A percentile compares a stretch with the other conserved stretches of the same genome.
Evolutionary conservation across 2,113 vertebrate species (phyloP).

Genomic region (Pituophis catenifer): DNA sequence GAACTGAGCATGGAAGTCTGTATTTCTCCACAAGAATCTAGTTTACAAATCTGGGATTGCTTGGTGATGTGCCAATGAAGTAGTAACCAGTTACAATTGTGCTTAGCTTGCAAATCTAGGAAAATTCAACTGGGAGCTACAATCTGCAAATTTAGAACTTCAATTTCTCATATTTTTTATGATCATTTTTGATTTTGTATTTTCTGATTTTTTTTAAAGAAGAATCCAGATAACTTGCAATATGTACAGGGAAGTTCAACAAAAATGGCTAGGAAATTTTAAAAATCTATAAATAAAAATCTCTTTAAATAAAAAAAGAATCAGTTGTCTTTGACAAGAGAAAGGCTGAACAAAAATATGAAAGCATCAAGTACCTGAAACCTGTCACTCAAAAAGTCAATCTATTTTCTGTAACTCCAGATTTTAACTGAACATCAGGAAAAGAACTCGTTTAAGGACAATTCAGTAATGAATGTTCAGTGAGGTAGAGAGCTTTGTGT

Average conservation of each 20-base stretch:
- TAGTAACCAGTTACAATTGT: background rate
- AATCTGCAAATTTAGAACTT: background rate
- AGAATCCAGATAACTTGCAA: background rate
- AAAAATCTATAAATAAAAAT: background rate
- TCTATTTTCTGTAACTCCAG: background rate
- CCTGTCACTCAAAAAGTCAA: background rate
- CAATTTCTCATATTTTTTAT: background rate
- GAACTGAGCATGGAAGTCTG: background rate
- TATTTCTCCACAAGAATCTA: background rate
- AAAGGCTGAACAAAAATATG: background rate
- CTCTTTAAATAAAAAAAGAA: background rate
- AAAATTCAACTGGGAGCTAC: background rate
- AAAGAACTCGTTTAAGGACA: background rate
- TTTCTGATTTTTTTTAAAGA: background rate
- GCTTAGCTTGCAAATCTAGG: background rate
- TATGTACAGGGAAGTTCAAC: background rate
- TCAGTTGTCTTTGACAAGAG: background rate
- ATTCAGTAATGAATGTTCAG: background rate
- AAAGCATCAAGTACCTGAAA: background rate
- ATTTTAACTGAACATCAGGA: background rate
- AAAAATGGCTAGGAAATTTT: background rate
- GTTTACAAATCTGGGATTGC: background rate
- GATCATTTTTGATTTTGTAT: background rate
- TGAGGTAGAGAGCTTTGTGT: background rate
- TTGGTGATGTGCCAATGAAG: background rate